A percentile compares a stretch with the other conserved stretches of the same genome.
phyloP scores from a whole-genome alignment of 2,888 invertebrate species.

The Esperia sulphurella region DNA sequence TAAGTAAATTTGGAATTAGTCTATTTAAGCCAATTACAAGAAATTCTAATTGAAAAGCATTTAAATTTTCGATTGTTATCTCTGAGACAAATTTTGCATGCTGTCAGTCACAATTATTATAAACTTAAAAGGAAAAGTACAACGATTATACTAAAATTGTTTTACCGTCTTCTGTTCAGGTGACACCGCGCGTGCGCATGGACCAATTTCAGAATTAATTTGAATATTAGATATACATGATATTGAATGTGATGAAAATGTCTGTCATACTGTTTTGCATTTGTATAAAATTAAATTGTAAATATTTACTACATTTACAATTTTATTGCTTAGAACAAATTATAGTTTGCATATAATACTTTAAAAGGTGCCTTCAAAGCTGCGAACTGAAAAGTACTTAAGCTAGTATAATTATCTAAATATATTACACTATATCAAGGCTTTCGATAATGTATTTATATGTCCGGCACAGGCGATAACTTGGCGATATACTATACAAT shows the following conservation, averaged over 20 bases:
- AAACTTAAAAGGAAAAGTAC: constrained; percentile 48
- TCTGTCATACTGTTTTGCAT: constrained; percentile 30
- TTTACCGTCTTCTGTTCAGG: constrained; percentile 77
- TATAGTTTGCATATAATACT: neutral
- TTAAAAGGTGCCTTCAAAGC: constrained; percentile 3
- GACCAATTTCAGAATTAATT: constrained; percentile 62
- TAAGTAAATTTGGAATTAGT: constrained; percentile 59
- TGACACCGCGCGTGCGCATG: constrained; percentile 70
- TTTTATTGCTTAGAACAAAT: neutral
- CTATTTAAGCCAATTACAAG: constrained; percentile 65
- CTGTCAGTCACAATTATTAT: constrained; percentile 73
- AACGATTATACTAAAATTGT: constrained; percentile 52
- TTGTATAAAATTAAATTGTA: neutral
- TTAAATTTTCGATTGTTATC: constrained; percentile 50
- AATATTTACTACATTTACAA: neutral
- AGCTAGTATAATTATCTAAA: neutral
- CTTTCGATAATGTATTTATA: neutral
- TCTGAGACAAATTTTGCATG: constrained; percentile 58
- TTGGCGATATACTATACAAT: neutral
- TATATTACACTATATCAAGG: neutral
- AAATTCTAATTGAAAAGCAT: constrained; percentile 58
- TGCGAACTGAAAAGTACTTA: constrained; percentile 3
- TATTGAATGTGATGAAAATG: constrained; percentile 14
- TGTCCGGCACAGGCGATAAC: neutral
- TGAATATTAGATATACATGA: constrained; percentile 24